phyloP scores from a whole-genome alignment of 30 jellyfish, hydroid and myxozoan species.

The Hydractinia symbiolongicarpus region DNA sequence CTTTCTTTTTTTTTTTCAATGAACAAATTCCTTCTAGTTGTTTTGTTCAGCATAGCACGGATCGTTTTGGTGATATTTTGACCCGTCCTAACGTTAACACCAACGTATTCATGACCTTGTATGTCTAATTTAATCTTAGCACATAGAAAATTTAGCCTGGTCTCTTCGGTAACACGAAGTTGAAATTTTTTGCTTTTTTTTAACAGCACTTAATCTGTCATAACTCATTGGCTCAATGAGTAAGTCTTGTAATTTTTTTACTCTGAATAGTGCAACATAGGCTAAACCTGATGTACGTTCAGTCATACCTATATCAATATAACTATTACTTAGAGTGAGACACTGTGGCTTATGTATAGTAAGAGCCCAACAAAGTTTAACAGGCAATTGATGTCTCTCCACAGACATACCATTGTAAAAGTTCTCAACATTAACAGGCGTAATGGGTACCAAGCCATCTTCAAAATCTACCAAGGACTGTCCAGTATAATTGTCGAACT shows the following conservation, averaged over 20 bases:
- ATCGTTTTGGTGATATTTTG: neutral
- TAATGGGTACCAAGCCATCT: slow-evolving; percentile 25
- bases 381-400: slow-evolving; percentile 16
- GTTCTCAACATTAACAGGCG: slow-evolving; percentile 17
- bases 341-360: slow-evolving; percentile 28
- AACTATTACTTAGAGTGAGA: slow-evolving; percentile 2
- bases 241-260: neutral
- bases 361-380: slow-evolving; percentile 17
- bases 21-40: neutral
- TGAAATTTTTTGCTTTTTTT: neutral
- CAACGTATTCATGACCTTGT: neutral
- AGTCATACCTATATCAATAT: slow-evolving; percentile 1
- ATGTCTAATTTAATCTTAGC: no score
- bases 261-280: slow-evolving; percentile 24
- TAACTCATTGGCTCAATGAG: neutral
- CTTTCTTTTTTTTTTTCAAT: neutral
- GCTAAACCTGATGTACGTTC: slow-evolving; percentile 12
- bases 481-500: slow-evolving; percentile 34
- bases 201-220: neutral
- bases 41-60: neutral
- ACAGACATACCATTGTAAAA: neutral
- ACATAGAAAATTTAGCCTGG: neutral
- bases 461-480: neutral
- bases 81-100: neutral
- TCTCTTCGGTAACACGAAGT: neutral